Conservation (phyloP, 2,888 invertebrate genomes). For the Papilio gigon region DNA sequence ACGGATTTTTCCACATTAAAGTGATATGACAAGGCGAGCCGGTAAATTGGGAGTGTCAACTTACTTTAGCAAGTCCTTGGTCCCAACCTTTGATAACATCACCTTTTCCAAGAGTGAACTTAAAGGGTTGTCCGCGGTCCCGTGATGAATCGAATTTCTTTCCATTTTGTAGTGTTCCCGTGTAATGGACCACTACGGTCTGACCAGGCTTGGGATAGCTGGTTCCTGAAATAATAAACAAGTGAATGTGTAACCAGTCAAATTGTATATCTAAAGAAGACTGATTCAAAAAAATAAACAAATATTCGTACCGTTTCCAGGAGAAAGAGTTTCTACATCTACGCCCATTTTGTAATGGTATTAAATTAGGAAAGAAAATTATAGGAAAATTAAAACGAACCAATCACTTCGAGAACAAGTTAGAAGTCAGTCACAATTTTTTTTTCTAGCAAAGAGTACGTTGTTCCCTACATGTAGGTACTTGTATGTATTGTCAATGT, state of each 20-base stretch:
- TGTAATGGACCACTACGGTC: conserved; percentile 98
- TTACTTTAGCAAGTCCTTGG: conserved; percentile 94
- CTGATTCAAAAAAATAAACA: neutral
- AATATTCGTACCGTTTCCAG: conserved; percentile 65
- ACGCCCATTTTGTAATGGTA: conserved; percentile 65
- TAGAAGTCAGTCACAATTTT: neutral
- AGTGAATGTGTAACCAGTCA: neutral
- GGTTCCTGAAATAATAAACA: conserved; percentile 83
- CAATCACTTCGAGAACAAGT: neutral
- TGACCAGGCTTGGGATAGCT: conserved; percentile 97
- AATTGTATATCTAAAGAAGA: neutral
- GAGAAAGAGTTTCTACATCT: conserved; percentile 70
- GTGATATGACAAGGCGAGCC: neutral
- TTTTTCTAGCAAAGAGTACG: neutral
- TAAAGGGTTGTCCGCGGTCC: conserved; percentile 96
- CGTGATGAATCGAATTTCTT: conserved; percentile 98
- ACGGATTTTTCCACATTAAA: conserved; percentile 6
- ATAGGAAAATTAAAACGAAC: conserved; percentile 23
- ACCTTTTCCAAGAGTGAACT: conserved; percentile 95
- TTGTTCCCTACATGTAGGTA: too few relatives aligned
- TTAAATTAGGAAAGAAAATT: conserved; percentile 9
- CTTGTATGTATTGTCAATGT: too few relatives aligned
- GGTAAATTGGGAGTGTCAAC: conserved; percentile 11
- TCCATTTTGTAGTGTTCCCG: conserved; percentile 94
- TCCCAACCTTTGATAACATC: conserved; percentile 99